Base-by-base conservation (phyloP, 2,888 invertebrate species). In the Lamellibrachia satsuma region DNA sequence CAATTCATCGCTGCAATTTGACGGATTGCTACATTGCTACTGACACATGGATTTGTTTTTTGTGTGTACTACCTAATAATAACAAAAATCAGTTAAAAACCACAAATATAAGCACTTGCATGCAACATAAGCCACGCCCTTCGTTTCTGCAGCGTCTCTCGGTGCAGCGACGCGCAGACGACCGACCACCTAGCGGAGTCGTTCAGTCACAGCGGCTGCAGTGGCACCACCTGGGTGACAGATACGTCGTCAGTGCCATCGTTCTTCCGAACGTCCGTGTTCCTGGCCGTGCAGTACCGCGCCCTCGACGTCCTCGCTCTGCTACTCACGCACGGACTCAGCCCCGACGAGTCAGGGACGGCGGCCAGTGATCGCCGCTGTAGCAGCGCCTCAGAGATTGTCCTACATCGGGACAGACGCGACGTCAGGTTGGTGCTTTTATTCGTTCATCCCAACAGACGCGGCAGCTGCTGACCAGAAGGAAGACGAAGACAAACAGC, bases 261-360 rank as follows among this genome's bases (percentile, higher is more conserved):
- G 75, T 96, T 97, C 93, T 97, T 97, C 95, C 96, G 96, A 93
- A 97, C 97, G 95, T 97, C 97, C 90, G 96, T 97, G 52, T 97
- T 97, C 95, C 94, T 96, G n/a, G 97, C 97, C n/a, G 97, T 97
- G 92, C 97, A 97, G 94, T 97, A 97, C 95, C 97, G 97, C 92
- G 97, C 97, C 39, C 95, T 97, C 75, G 97, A 97, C 94, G 97
- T 97, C 27, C 93, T 93, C 52, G 90, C 52, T 60, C 96, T 97
- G 52, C 96, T 97, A 90, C 97, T 97, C 91, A 97, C 97, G 92
- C 97, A 97, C 95, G 97, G 97, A 75, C 96, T 97, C 92, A 97
- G 97, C 94, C 97, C 97, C 2, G 97, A 97, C 95, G 97, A 97
- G 93, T 97, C 97, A 1, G 97, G 97, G 0, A 91, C 57, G 6